These are phyloP conservation scores for Parascotia fuliginaria DNA, from an alignment of 2,888 invertebrate species.

Conservation along the genomic window DNA sequence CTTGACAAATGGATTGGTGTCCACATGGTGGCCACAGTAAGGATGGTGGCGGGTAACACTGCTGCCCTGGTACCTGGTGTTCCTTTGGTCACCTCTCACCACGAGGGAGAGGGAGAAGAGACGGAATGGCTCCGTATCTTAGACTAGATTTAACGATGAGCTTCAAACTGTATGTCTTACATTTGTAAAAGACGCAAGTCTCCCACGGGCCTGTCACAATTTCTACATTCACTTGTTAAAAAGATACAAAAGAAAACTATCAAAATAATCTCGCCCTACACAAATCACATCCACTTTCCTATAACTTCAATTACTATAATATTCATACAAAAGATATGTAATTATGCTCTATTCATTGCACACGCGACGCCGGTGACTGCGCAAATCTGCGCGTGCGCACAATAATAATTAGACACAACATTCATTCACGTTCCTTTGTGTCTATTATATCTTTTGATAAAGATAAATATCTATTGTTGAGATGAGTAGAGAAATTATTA, in stretches of 20 bases:
- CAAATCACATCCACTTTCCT: constrained; percentile 29
- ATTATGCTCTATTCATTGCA: constrained; percentile 41
- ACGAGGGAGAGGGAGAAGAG: too few relatives aligned
- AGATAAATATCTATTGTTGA: constrained; percentile 38
- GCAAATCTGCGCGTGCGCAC: constrained; percentile 28
- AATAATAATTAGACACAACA: constrained; percentile 36
- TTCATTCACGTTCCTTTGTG: constrained; percentile 40
- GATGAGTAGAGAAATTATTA: constrained; percentile 2
- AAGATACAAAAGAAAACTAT: neutral
- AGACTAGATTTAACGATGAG: too few relatives aligned
- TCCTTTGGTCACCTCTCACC: too few relatives aligned
- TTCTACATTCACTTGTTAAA: too few relatives aligned
- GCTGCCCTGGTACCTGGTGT: too few relatives aligned
- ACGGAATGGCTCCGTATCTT: too few relatives aligned
- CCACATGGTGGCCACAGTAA: too few relatives aligned
- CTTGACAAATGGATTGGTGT: too few relatives aligned
- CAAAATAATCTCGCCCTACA: neutral
- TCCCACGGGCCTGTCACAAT: too few relatives aligned
- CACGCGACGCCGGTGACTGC: constrained; percentile 31
- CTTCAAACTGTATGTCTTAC: too few relatives aligned
- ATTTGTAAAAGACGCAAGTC: too few relatives aligned
- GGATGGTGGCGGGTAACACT: too few relatives aligned
- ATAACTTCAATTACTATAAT: constrained; percentile 17
- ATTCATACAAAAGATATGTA: constrained; percentile 24
- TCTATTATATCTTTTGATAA: constrained; percentile 33